A percentile compares a stretch with the other conserved stretches of the same genome.
Evolutionary conservation across 1,140 invertebrate species (phyloP).

Genomic region (Copidosoma floridanum): DNA sequence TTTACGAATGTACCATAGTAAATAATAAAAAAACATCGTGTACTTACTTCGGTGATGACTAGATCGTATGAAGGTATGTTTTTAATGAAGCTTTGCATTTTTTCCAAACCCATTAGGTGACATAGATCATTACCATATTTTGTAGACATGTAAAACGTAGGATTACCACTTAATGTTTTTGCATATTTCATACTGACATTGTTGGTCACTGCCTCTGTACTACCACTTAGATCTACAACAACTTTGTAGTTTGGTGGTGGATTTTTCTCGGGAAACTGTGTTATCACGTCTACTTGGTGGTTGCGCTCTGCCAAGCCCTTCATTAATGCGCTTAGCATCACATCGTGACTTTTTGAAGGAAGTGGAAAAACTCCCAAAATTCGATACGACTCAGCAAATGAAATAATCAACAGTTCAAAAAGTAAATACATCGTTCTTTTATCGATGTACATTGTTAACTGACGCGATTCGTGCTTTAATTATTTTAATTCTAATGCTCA

Average conservation of each 20-base stretch:
- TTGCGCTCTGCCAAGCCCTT: constrained; percentile 51
- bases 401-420: too few species aligned
- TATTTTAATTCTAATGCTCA: not conserved
- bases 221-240: constrained; percentile 35
- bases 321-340: constrained; percentile 50
- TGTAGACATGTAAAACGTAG: too few species aligned
- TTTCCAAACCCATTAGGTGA: too few species aligned
- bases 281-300: constrained; percentile 51
- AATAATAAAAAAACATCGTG: constrained; percentile 7
- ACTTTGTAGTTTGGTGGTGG: constrained; percentile 41
- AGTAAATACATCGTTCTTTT: constrained; percentile 17
- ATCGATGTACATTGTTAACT: constrained; percentile 54
- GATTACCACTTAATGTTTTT: too few species aligned
- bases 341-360: constrained; percentile 52
- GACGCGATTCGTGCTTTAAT: constrained; percentile 8
- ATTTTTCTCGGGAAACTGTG: constrained; percentile 36
- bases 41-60: too few species aligned
- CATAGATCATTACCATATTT: too few species aligned
- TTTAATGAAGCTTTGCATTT: too few species aligned
- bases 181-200: not conserved
- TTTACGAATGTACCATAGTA: constrained; percentile 19
- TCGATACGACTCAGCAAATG: constrained; percentile 27
- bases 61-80: too few species aligned
- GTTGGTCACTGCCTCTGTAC: constrained; percentile 6
- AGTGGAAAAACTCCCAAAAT: constrained; percentile 55